phyloP scores from a whole-genome alignment of 2,888 invertebrate species.

The Hydraecia micacea region DNA sequence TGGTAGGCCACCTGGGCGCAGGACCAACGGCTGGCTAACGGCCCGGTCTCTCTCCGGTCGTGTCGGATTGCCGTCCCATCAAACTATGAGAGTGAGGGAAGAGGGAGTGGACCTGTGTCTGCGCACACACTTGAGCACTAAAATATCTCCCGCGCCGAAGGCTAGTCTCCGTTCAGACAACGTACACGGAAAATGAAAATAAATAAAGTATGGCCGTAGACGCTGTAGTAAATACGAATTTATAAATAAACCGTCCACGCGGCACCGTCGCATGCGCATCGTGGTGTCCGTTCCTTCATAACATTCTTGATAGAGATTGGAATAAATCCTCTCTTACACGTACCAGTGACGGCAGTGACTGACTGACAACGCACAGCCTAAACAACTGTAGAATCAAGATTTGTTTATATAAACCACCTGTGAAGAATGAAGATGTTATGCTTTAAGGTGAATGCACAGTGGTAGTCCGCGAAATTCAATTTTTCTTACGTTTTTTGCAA shows the following conservation, averaged over 20 bases:
- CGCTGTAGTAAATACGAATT: conserved; percentile 34
- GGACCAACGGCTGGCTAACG: no score
- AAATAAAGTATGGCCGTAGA: conserved; percentile 16
- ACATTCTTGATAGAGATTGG: conserved; percentile 14
- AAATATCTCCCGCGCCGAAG: no score
- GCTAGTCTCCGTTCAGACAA: not conserved
- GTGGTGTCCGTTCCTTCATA: not conserved
- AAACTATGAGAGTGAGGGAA: no score
- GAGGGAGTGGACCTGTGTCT: no score
- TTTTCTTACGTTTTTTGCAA: no score
- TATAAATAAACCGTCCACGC: conserved; percentile 51
- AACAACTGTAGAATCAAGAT: not conserved
- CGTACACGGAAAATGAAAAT: conserved; percentile 47
- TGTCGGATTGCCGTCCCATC: no score
- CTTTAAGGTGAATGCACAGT: no score
- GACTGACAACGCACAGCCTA: not conserved
- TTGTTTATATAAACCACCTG: not conserved
- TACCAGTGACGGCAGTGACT: not conserved
- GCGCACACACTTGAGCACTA: no score
- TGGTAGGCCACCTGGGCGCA: no score
- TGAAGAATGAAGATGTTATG: not conserved
- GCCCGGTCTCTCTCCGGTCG: no score
- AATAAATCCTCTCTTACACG: not conserved
- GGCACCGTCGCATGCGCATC: conserved; percentile 3
- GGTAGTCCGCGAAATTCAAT: no score